Conservation (phyloP, 1,140 invertebrate genomes). For the Drosophila kanapiae region DNA sequence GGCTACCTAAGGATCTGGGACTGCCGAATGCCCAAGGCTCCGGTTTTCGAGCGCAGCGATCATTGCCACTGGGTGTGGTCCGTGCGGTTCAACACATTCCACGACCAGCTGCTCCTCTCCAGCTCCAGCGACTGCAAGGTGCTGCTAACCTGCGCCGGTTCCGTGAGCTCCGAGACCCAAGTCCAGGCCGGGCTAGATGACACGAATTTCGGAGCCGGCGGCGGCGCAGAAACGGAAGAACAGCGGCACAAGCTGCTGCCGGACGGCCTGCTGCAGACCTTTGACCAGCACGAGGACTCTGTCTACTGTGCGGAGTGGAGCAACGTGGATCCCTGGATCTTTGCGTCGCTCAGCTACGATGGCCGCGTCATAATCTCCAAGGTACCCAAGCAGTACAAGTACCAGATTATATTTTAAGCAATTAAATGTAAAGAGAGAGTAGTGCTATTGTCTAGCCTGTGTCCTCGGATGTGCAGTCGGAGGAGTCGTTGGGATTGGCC, state of each 20-base stretch:
- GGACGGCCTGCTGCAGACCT: conserved; percentile 90
- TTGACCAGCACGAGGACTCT: conserved; percentile 99
- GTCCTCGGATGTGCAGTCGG: conserved; percentile 83
- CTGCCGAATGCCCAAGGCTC: conserved; percentile 91
- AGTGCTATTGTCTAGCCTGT: conserved; percentile 56
- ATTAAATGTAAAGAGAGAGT: conserved; percentile 20
- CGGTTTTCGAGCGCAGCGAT: conserved; percentile 93
- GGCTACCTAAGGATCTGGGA: conserved; percentile 98
- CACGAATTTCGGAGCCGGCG: conserved; percentile 5
- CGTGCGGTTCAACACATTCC: conserved; percentile 97
- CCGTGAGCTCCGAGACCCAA: conserved; percentile 92
- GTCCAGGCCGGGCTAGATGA: conserved; percentile 25
- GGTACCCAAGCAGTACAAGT: conserved; percentile 97
- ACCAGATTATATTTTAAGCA: conserved; percentile 91
- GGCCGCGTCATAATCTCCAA: conserved; percentile 96
- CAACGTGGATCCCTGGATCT: conserved; percentile 98
- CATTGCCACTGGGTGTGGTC: conserved; percentile 99
- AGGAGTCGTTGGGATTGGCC: conserved; percentile 83
- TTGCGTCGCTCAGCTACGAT: conserved; percentile 98
- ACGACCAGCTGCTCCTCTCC: conserved; percentile 98
- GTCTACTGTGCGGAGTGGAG: conserved; percentile 99
- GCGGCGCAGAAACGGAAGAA: conserved; percentile 82
- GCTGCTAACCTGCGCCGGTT: conserved; percentile 93
- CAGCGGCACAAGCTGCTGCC: conserved; percentile 87
- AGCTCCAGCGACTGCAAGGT: conserved; percentile 98